Percentiles rank a stretch among this genome's conserved stretches.
Conservation (phyloP, 37 sponge, comb jelly and placozoan species). For the Bolinopsis microptera region DNA sequence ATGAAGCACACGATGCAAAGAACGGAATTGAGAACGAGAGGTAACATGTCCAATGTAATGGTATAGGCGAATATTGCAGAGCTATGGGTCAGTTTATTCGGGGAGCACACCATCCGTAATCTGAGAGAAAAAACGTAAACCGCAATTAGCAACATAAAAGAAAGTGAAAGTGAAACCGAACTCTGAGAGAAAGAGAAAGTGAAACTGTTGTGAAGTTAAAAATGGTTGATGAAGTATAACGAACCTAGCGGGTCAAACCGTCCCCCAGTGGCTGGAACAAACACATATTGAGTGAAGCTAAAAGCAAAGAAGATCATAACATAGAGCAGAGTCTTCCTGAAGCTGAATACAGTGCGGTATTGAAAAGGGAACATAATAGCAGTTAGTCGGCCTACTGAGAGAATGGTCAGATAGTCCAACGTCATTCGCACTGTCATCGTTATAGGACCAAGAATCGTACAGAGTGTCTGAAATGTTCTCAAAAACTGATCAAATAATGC, state of each 20-base stretch:
- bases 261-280: constrained; percentile 8
- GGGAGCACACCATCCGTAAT: constrained; percentile 37
- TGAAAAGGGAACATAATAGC: constrained; percentile 32
- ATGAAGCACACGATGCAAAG: not conserved
- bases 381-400: not conserved
- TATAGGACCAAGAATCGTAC: not conserved
- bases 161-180: not conserved
- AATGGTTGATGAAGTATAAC: not conserved
- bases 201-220: not conserved
- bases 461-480: constrained; percentile 12
- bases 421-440: not conserved
- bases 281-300: not conserved
- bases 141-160: not conserved
- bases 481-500: no score
- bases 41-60: constrained; percentile 8
- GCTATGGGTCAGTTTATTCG: not conserved
- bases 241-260: constrained; percentile 1
- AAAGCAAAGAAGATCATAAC: not conserved
- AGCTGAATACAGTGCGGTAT: not conserved
- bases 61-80: not conserved
- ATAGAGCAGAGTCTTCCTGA: not conserved
- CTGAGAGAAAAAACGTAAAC: not conserved
- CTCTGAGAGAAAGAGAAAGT: not conserved
- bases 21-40: not conserved
- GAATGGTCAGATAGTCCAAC: constrained; percentile 11